Base-by-base conservation (phyloP, 2,888 invertebrate species). In the Catocala fraxini region DNA sequence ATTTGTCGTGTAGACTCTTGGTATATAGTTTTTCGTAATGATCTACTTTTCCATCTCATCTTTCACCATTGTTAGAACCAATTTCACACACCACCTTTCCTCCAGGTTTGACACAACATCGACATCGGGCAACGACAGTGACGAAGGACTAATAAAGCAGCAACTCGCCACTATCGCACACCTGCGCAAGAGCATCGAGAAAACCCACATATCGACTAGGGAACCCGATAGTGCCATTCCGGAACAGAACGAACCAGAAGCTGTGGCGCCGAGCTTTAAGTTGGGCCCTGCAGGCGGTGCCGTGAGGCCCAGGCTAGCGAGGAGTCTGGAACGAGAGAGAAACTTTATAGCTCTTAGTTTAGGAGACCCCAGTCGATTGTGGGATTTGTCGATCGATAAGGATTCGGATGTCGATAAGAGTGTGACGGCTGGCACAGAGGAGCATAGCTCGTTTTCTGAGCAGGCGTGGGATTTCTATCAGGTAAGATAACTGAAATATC, bases 391-490 rank as follows among this genome's bases (percentile, higher is more conserved):
- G 6, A 78, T 92, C 64, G 94, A 94, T 57, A 94, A 93, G 60
- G 94, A 94, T 68, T 94, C 94, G 0, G 94, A 94, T 75, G 69
- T 93, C 6, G 95, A 95, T 79, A 94, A 91, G 70, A 96, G 96
- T 83, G 94, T 95, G 47, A 95, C 95, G 0, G 95, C 95, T 9
- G 95, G 96, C 33, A 95, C 96, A 0, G 97, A 97, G 84, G 97
- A 96, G 83, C 96, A 97, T 75, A 96, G 96, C 81, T 97, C 97
- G 82, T 96, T 98, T 87, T 98, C 98, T 0, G 98, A 98, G 88
- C 97, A 98, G 80, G 98, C 98, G 52, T 99, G 99, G 99, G 99
- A 99, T 90, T 97, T 97, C 90, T 99, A 98, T 95, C 98, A 97
- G 96, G 97, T 97, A 81, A 66, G 81, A 63, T 59, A 25, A 25